These are phyloP conservation scores for Bucorvus abyssinicus DNA, from an alignment of 2,797 vertebrate species.

Conservation along the genomic window DNA sequence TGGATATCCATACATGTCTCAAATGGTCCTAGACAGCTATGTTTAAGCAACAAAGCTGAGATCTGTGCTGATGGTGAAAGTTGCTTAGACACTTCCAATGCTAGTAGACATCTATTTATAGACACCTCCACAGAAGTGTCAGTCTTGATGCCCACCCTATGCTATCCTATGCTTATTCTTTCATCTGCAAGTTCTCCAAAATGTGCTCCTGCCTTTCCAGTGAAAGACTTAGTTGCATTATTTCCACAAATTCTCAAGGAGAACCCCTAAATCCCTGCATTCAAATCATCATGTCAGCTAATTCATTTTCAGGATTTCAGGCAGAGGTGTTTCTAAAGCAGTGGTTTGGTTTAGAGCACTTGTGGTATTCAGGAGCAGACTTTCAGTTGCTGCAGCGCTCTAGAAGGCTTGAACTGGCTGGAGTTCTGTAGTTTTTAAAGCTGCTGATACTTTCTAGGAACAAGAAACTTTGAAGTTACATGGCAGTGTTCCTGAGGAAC, in stretches of 20 bases:
- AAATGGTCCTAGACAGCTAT: neutral
- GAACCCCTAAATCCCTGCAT: accelerated
- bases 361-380: neutral
- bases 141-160: neutral
- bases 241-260: neutral
- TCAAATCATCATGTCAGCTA: neutral
- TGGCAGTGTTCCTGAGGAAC: neutral
- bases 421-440: neutral
- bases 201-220: neutral
- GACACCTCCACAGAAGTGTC: neutral
- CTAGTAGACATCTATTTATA: too few relatives aligned
- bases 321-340: neutral
- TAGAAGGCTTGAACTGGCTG: neutral
- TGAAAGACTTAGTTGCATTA: neutral
- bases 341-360: neutral
- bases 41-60: neutral
- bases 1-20: neutral
- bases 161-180: neutral
- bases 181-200: neutral
- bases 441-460: neutral
- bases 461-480: neutral
- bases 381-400: neutral
- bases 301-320: neutral
- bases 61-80: neutral
- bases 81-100: neutral